phyloP scores from a whole-genome alignment of 1,140 invertebrate genomes.

The silkworm (Bombyx mori) region ASM3026992v2 NC_085111.1:3671501-3672000 shows the following conservation, averaged over 20 bases:
- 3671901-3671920: slow-evolving; percentile 28
- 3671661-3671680: slow-evolving; percentile 46
- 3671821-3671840: slow-evolving; percentile 58
- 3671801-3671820: slow-evolving; percentile 6
- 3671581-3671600: slow-evolving; percentile 62
- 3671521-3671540: slow-evolving; percentile 38
- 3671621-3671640: slow-evolving; percentile 49
- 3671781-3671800: slow-evolving; percentile 43
- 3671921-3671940: slow-evolving; percentile 13
- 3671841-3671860: background rate
- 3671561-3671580: slow-evolving; percentile 59
- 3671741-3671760: slow-evolving; percentile 51
- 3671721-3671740: slow-evolving; percentile 66
- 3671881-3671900: slow-evolving; percentile 22
- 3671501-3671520: slow-evolving; percentile 30
- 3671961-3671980: slow-evolving; percentile 19
- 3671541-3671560: slow-evolving; percentile 53
- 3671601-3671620: slow-evolving; percentile 53
- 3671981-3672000: slow-evolving; percentile 1
- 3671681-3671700: slow-evolving; percentile 65
- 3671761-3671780: slow-evolving; percentile 34
- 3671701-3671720: slow-evolving; percentile 71
- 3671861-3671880: slow-evolving; percentile 5
- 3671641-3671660: slow-evolving; percentile 44
- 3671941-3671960: slow-evolving; percentile 44